A percentile compares a stretch with the other conserved stretches of the same genome.
Evolutionary conservation across 2,888 invertebrate species (phyloP).

Genomic region (Gastrophysa polygoni): DNA sequence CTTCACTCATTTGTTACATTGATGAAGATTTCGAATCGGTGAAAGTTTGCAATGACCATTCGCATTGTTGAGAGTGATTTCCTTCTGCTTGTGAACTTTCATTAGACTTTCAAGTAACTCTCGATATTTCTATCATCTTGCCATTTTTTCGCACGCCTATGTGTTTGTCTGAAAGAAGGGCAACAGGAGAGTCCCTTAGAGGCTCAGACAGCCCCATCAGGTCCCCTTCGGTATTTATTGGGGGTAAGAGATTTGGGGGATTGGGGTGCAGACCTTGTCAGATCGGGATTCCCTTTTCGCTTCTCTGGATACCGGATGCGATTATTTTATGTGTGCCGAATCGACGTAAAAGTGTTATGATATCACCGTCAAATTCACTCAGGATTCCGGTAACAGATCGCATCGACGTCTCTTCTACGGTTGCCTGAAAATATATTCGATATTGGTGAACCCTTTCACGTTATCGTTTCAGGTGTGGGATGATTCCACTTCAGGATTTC

Average conservation of each 20-base stretch:
- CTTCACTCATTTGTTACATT: too few species aligned
- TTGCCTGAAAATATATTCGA: background rate
- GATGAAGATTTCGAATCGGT: too few species aligned
- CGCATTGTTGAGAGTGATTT: too few species aligned
- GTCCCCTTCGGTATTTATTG: conserved; percentile 29
- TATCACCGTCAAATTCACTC: conserved; percentile 27
- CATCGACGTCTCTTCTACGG: conserved; percentile 17
- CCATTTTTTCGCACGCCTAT: conserved; percentile 9
- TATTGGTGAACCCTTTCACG: background rate
- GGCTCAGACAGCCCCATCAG: conserved; percentile 26
- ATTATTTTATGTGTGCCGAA: conserved; percentile 31
- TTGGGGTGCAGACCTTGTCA: conserved; percentile 30
- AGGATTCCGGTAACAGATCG: conserved; percentile 20
- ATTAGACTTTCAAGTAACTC: too few species aligned
- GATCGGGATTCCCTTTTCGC: conserved; percentile 24
- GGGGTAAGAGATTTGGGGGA: conserved; percentile 26
- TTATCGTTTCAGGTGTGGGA: too few species aligned
- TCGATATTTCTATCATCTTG: too few species aligned
- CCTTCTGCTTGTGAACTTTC: too few species aligned
- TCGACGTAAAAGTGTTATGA: conserved; percentile 29
- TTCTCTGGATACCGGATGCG: conserved; percentile 19
- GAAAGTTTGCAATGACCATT: too few species aligned
- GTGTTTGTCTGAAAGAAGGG: conserved; percentile 22
- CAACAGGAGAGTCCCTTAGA: conserved; percentile 26
- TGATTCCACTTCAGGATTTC: too few species aligned